A percentile compares a stretch with the other conserved stretches of the same genome.
Evolutionary conservation across 2,797 vertebrate genomes (phyloP).

Genomic region (Hypotaenidia okinawae): DNA sequence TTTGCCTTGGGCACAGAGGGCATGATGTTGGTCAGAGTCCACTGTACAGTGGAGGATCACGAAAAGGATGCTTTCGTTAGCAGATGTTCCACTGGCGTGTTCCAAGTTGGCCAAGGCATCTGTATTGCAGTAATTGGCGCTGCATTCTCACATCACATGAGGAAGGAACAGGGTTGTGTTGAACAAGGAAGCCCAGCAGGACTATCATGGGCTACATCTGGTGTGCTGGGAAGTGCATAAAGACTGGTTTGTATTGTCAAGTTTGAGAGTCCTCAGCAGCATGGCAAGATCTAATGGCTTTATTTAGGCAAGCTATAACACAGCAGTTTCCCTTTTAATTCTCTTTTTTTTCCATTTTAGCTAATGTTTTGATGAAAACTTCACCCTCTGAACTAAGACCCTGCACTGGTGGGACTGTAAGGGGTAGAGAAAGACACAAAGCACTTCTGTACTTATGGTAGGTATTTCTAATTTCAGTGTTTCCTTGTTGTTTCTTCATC

Average conservation of each 20-base stretch:
- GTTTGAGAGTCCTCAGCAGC: not conserved
- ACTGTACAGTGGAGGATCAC: not conserved
- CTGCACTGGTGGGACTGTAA: not conserved
- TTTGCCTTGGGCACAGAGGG: not conserved
- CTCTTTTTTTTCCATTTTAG: not conserved
- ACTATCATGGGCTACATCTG: not conserved
- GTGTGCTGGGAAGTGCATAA: fast-evolving
- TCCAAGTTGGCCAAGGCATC: not conserved
- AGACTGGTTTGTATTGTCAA: not conserved
- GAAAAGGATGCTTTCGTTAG: not conserved
- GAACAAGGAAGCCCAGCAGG: not conserved
- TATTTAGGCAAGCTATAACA: not conserved
- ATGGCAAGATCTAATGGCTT: not conserved
- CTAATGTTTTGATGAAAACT: not conserved
- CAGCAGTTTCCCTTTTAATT: not conserved
- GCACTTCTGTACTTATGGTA: not conserved
- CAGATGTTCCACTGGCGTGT: not conserved
- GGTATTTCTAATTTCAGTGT: not conserved
- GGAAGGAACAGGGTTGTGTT: not conserved
- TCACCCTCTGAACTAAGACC: not conserved
- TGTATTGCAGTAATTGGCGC: not conserved
- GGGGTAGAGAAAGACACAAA: not conserved
- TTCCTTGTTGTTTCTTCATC: not conserved
- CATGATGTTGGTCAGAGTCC: not conserved
- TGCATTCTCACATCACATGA: not conserved